Conservation (phyloP, 2,113 vertebrate genomes). For the Cynoglossus semilaevis region DNA sequence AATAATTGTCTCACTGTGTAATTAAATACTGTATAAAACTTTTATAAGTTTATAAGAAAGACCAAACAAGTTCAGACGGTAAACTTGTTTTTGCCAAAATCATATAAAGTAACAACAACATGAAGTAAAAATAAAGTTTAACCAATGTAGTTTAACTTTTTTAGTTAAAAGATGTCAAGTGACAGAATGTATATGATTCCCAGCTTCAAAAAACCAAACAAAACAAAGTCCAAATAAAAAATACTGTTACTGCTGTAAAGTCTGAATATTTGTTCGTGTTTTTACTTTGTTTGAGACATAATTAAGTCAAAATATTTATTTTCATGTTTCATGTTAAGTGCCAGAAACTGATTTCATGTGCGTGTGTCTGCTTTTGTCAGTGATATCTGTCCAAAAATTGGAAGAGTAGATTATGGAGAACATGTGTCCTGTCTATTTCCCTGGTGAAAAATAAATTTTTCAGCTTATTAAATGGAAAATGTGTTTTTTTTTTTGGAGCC, state of each 20-base stretch:
- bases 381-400: neutral
- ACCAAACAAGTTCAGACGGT: constrained; percentile 14
- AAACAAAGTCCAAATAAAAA: constrained; percentile 14
- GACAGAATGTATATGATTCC: neutral
- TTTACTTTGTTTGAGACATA: constrained; percentile 9
- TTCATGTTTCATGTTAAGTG: constrained; percentile 1
- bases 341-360: constrained; percentile 6
- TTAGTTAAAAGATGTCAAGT: neutral
- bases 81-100: constrained; percentile 6
- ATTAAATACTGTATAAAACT: constrained; percentile 29
- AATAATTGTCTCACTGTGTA: constrained; percentile 40
- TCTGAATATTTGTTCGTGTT: constrained; percentile 22
- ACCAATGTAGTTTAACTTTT: neutral
- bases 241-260: constrained; percentile 12
- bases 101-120: constrained; percentile 12
- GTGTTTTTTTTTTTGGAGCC: too few species aligned
- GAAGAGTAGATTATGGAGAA: neutral
- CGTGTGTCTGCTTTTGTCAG: constrained; percentile 8
- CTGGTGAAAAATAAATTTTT: neutral
- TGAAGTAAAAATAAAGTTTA: constrained; percentile 1
- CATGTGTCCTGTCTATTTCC: neutral
- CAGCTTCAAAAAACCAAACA: neutral
- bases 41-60: constrained; percentile 52
- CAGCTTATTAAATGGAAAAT: too few species aligned
- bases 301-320: constrained; percentile 38